Conservation (phyloP, 2,888 invertebrate species). For the Athrips mouffetella region DNA sequence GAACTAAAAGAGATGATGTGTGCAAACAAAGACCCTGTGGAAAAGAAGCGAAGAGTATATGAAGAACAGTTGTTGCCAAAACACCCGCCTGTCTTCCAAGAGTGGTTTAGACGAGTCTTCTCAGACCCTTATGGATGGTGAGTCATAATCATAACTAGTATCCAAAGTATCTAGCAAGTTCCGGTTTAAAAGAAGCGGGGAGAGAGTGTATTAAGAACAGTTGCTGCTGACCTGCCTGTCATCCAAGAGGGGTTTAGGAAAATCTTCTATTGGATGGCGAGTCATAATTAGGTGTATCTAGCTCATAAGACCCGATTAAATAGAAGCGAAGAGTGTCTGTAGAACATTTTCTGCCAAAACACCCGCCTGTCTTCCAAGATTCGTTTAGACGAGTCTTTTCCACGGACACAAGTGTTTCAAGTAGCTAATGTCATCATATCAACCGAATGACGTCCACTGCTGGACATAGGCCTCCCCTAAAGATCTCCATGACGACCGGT, state of each 20-base stretch:
- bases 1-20: slow-evolving; percentile 82
- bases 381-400: slow-evolving; percentile 95
- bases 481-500: too few species aligned
- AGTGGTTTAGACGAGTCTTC: slow-evolving; percentile 95
- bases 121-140: slow-evolving; percentile 93
- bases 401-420: too few species aligned
- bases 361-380: slow-evolving; percentile 93
- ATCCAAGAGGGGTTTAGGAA: too few species aligned
- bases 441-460: too few species aligned
- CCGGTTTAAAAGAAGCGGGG: neutral
- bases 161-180: too few species aligned
- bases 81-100: slow-evolving; percentile 91
- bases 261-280: too few species aligned
- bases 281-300: too few species aligned
- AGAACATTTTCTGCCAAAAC: slow-evolving; percentile 81
- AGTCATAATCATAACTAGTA: neutral
- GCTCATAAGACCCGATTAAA: slow-evolving; percentile 80
- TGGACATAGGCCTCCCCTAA: too few species aligned
- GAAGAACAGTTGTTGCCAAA: slow-evolving; percentile 81
- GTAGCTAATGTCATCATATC: too few species aligned
- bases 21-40: slow-evolving; percentile 77
- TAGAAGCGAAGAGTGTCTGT: slow-evolving; percentile 82
- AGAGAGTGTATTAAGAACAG: neutral
- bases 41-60: slow-evolving; percentile 82
- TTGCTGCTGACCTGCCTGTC: too few species aligned